Base-by-base conservation (phyloP, 2,888 invertebrate species). In the Congeria kusceri region DNA sequence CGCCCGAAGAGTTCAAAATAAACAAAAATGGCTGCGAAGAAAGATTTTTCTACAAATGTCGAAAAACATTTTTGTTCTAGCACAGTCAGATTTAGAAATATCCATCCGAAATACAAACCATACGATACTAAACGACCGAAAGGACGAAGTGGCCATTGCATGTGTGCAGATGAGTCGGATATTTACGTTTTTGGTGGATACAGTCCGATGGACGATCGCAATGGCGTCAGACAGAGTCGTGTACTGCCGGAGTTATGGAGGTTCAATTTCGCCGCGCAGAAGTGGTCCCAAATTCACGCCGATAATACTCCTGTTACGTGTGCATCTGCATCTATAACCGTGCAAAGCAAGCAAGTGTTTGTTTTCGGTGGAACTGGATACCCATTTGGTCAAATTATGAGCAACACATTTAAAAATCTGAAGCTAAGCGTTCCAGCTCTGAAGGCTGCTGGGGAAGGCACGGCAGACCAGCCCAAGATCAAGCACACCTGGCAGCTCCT, bases 361-460 rank as follows among this genome's bases (percentile, higher is more conserved):
- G 96, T 98, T 68, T 97, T 96, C 94, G 98, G 98, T n/a, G 98
- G 98, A 0, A 98, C 98, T n/a, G 97, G 97, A 2, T 96, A 96
- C 77, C 98, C 98, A 0, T 98, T 98, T 93, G 98, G 98, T 1
- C 95, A 95, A 67, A 95, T 95, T 79, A 96, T 97, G 90, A 97
- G 97, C 89, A 98, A 86, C 71, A 81, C 97, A 93, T 95, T 97
- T 57, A 96, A 96, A 85, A 75, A 74, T 18, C 27, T 83, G 53
- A 64, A 63, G 20, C 11, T 83, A 5, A 65, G 65, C 29, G 7
- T 32, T 15, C 61, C 56, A n/a, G 32, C 23, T 28, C 53, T 82
- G 23, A 57, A 68, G 39, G 79, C 83, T 20, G 83, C 79, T 15
- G 83, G 83, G 15, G 83, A 83, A 47, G 49, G 64, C 25, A 32